A percentile compares a stretch with the other conserved stretches of the same genome.
These are phyloP conservation scores for Gadus macrocephalus DNA, from an alignment of 2,113 vertebrate genomes.

Conservation along the genomic window DNA sequence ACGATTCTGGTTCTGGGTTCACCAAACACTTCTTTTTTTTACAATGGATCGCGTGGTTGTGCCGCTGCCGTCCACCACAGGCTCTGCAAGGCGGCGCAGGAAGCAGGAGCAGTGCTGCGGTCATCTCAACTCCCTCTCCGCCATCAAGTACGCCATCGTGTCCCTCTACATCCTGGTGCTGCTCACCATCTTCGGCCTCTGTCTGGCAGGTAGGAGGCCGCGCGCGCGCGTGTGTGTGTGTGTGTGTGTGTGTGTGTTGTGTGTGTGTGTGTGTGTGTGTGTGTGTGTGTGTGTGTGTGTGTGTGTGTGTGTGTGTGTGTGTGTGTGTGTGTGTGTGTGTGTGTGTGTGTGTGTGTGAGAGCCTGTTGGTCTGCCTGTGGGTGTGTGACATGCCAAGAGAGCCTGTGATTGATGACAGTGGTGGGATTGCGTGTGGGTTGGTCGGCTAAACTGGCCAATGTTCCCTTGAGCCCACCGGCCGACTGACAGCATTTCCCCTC, in stretches of 20 bases:
- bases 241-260: too few species aligned
- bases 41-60: neutral
- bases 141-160: slow-evolving; percentile 78
- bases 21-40: neutral
- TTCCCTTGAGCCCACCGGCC: neutral
- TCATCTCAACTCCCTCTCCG: slow-evolving; percentile 70
- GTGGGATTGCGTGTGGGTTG: neutral
- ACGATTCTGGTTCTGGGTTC: neutral
- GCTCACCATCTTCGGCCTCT: slow-evolving; percentile 75
- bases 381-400: neutral
- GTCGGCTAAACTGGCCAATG: neutral
- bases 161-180: slow-evolving; percentile 76
- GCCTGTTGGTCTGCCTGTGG: neutral
- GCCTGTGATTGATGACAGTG: neutral
- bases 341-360: neutral
- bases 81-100: slow-evolving; percentile 65
- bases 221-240: too few species aligned
- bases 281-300: too few species aligned
- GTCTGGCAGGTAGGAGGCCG: slow-evolving; percentile 70
- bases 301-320: neutral
- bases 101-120: slow-evolving; percentile 68
- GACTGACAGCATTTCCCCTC: neutral
- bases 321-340: neutral
- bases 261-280: too few species aligned
- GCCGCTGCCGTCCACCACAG: slow-evolving; percentile 35